Conservation (phyloP, 2,888 invertebrate species). For the Rosalia funebris region DNA sequence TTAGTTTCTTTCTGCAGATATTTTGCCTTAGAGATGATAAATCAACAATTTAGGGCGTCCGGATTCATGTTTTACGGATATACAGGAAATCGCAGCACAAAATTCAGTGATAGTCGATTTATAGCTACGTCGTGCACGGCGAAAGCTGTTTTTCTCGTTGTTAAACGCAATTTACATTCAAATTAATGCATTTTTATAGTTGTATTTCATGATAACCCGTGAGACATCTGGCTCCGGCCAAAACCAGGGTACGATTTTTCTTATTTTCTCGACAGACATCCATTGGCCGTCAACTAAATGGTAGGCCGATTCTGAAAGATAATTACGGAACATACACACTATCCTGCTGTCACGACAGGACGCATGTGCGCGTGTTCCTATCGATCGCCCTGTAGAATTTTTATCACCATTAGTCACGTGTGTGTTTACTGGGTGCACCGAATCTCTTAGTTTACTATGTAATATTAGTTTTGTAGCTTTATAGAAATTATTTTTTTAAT, state of each 20-base stretch:
- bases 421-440: conserved; percentile 7
- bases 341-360: too few species aligned
- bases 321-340: too few species aligned
- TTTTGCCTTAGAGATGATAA: neutral
- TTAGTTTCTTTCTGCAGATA: too few species aligned
- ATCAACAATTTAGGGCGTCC: neutral
- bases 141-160: conserved; percentile 10
- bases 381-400: conserved; percentile 11
- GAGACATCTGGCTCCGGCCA: neutral
- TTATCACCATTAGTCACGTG: conserved; percentile 23
- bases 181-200: neutral
- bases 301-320: too few species aligned
- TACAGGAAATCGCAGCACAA: neutral
- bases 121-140: neutral
- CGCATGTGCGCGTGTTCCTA: conserved; percentile 10
- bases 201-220: neutral
- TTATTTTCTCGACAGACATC: too few species aligned
- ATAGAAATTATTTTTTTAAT: conserved; percentile 3
- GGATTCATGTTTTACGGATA: neutral
- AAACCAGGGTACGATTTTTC: too few species aligned
- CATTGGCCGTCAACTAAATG: too few species aligned
- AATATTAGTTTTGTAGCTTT: neutral
- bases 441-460: neutral
- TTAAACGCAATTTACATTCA: conserved; percentile 3
- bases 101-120: conserved; percentile 1